Evolutionary conservation across 2,888 invertebrate genomes (phyloP).

Genomic region (Mythimna lalbum): DNA sequence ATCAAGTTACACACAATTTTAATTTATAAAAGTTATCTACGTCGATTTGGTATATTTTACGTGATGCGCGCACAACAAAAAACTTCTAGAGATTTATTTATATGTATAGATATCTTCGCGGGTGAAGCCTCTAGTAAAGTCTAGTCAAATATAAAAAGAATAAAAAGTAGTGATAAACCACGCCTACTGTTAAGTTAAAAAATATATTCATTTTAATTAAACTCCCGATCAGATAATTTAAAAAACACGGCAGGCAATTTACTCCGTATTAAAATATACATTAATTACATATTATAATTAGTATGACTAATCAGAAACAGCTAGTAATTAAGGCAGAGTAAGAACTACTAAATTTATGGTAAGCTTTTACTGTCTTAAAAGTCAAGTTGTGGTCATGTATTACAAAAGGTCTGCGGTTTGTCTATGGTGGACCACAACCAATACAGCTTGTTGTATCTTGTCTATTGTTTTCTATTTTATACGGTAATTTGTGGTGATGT

Average conservation of each 20-base stretch:
- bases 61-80: no score
- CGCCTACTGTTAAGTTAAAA: not conserved
- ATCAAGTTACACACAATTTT: no score
- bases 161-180: not conserved
- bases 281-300: constrained; percentile 44
- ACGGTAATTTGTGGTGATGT: constrained; percentile 42
- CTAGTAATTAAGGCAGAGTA: constrained; percentile 9
- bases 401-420: constrained; percentile 34
- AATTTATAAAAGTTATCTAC: no score
- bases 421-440: constrained; percentile 44
- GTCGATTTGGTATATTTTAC: no score
- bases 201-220: constrained; percentile 35
- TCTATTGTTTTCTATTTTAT: constrained; percentile 48
- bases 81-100: no score
- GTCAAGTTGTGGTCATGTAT: constrained; percentile 35
- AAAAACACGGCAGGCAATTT: constrained; percentile 24
- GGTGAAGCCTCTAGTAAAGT: no score
- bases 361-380: constrained; percentile 21
- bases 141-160: not conserved
- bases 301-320: constrained; percentile 16
- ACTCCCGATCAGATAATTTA: constrained; percentile 26
- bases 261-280: constrained; percentile 30
- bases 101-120: no score
- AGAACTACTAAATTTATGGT: constrained; percentile 20
- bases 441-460: constrained; percentile 41